These are phyloP conservation scores for Drosophila bocki DNA, from an alignment of 1,140 invertebrate genomes.

Conservation along the genomic window DNA sequence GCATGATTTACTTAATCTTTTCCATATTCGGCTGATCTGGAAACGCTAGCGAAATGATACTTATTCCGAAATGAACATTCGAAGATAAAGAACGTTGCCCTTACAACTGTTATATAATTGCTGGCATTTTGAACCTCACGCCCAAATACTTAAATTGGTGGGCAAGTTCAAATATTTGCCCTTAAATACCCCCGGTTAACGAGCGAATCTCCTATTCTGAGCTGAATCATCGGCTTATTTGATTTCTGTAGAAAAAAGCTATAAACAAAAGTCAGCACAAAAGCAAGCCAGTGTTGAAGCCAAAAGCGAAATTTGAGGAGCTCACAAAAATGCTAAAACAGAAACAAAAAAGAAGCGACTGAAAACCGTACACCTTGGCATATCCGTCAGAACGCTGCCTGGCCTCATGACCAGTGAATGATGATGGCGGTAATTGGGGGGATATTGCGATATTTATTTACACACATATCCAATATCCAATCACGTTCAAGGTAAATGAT, in stretches of 20 bases:
- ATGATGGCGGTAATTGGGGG: background rate
- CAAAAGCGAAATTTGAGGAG: constrained; percentile 55
- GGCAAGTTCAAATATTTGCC: constrained; percentile 43
- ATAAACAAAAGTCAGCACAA: constrained; percentile 66
- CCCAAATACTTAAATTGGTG: background rate
- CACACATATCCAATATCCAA: constrained; percentile 61
- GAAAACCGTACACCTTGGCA: constrained; percentile 55
- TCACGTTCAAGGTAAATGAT: constrained; percentile 81
- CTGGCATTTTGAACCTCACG: background rate
- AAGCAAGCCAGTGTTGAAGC: constrained; percentile 13
- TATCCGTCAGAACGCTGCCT: constrained; percentile 41
- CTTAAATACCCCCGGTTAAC: constrained; percentile 5
- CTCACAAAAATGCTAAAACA: constrained; percentile 4
- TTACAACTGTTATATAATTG: constrained; percentile 22
- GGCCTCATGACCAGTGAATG: constrained; percentile 49
- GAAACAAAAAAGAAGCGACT: constrained; percentile 7
- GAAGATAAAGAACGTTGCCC: too few relatives aligned
- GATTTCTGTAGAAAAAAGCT: constrained; percentile 19
- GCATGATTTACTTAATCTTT: background rate
- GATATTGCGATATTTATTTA: constrained; percentile 19
- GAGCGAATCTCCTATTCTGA: constrained; percentile 10
- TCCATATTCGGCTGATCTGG: background rate
- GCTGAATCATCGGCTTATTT: constrained; percentile 50
- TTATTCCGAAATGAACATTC: background rate
- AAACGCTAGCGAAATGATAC: background rate